Conservation (phyloP, 2,888 invertebrate genomes). For the Pecten maximus region DNA sequence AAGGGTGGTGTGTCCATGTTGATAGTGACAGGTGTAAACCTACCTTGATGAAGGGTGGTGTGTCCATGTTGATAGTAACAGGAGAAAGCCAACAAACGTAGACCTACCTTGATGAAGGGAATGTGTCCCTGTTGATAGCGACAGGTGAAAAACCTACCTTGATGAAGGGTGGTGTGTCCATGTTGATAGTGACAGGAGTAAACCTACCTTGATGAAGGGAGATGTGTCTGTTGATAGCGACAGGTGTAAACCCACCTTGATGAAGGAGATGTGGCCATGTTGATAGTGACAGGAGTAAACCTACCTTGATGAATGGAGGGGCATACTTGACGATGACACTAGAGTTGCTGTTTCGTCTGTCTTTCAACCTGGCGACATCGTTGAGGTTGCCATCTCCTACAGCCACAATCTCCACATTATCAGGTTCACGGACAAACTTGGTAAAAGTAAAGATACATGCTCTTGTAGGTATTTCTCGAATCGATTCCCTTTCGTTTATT, state of each 20-base stretch:
- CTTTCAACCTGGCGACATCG: conserved; percentile 61
- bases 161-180: background rate
- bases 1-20: too few relatives aligned
- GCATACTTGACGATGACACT: conserved; percentile 69
- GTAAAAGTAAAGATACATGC: too few relatives aligned
- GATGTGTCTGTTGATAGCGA: background rate
- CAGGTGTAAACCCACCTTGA: background rate
- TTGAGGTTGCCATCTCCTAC: conserved; percentile 71
- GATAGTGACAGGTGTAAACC: too few relatives aligned
- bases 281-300: background rate
- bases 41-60: too few relatives aligned
- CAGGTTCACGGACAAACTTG: conserved; percentile 49
- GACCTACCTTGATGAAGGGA: background rate
- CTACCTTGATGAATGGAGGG: conserved; percentile 71
- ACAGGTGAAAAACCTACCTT: background rate
- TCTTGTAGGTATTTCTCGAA: too few relatives aligned
- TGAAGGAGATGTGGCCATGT: background rate
- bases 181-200: background rate
- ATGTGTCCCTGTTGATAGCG: background rate
- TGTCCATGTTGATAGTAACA: too few relatives aligned
- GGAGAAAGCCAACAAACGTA: too few relatives aligned
- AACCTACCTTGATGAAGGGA: too few relatives aligned
- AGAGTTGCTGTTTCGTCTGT: conserved; percentile 30
- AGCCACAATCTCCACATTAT: conserved; percentile 58
- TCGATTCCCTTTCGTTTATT: too few relatives aligned